Percentiles rank a stretch among this genome's conserved stretches.
These are phyloP conservation scores for Copsychus sechellarum DNA, from an alignment of 2,113 vertebrate genomes.

Conservation along the genomic window DNA sequence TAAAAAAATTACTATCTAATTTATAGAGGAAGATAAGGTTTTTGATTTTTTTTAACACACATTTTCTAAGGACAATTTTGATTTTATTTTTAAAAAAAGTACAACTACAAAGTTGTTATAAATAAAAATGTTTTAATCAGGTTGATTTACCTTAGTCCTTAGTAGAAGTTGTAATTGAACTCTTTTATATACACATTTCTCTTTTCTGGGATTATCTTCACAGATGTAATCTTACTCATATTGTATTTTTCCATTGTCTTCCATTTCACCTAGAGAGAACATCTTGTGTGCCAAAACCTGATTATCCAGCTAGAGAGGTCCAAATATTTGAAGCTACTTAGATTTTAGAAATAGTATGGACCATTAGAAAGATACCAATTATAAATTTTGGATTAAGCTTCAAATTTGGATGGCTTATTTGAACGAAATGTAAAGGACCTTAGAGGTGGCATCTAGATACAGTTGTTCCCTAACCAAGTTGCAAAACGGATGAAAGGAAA, in stretches of 20 bases:
- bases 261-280: not conserved
- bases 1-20: not conserved
- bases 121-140: not conserved
- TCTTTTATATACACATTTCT: not conserved
- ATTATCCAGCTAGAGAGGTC: not conserved
- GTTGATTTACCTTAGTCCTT: not conserved
- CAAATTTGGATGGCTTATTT: not conserved
- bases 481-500: not conserved
- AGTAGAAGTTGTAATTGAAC: not conserved
- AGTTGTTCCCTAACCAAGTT: not conserved
- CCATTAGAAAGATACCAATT: not conserved
- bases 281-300: not conserved
- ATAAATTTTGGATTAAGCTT: not conserved
- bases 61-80: not conserved
- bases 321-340: not conserved
- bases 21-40: not conserved
- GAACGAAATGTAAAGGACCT: not conserved
- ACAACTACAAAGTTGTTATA: not conserved
- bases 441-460: not conserved
- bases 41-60: not conserved
- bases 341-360: not conserved
- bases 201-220: not conserved
- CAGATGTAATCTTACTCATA: not conserved
- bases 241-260: not conserved
- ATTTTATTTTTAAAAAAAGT: not conserved